Conservation (phyloP, 2,888 invertebrate genomes). For the Plagiodera versicolora region DNA sequence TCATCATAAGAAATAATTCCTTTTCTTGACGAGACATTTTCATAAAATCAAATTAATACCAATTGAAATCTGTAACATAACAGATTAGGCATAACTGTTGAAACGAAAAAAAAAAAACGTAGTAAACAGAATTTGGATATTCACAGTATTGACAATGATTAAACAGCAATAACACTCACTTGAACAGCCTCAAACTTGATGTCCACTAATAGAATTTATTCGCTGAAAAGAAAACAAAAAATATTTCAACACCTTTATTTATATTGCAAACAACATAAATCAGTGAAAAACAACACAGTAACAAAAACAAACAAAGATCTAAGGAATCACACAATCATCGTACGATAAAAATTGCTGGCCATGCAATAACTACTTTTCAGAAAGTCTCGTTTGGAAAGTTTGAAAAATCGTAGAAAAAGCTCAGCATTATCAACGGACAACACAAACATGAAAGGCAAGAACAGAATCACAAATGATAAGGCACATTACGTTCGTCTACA, state of each 20-base stretch:
- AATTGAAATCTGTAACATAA: too few relatives aligned
- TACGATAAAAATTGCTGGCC: slow-evolving; percentile 1
- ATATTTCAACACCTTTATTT: slow-evolving; percentile 11
- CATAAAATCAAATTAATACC: too few relatives aligned
- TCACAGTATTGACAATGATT: too few relatives aligned
- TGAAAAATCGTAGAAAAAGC: background rate
- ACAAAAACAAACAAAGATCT: background rate
- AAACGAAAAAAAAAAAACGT: too few relatives aligned
- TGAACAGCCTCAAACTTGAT: slow-evolving; percentile 33
- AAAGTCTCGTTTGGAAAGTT: background rate
- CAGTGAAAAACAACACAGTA: background rate
- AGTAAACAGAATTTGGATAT: too few relatives aligned
- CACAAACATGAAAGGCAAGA: background rate
- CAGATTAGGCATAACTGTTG: too few relatives aligned
- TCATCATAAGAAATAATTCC: too few relatives aligned
- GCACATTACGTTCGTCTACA: slow-evolving; percentile 12
- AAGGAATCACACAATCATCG: background rate
- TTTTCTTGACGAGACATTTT: too few relatives aligned
- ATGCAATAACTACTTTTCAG: background rate
- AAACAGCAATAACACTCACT: background rate
- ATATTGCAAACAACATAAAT: background rate
- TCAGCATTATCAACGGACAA: background rate
- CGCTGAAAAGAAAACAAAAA: slow-evolving; percentile 35
- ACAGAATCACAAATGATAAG: background rate
- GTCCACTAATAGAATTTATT: slow-evolving; percentile 43